A percentile compares a stretch with the other conserved stretches of the same genome.
phyloP scores from a whole-genome alignment of 2,888 invertebrate species.

The Octonoba sinensis region DNA sequence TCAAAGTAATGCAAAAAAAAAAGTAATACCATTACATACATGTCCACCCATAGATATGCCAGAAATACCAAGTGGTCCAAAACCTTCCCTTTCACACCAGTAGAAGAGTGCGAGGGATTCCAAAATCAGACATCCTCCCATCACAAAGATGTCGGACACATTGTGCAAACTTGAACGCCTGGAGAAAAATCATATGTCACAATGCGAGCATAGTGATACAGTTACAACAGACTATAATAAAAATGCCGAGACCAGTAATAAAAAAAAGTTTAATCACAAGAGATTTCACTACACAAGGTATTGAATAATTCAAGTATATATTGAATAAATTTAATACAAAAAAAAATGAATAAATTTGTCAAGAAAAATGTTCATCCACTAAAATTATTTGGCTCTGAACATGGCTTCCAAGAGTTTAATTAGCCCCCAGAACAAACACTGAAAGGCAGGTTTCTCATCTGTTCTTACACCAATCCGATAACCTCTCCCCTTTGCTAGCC shows the following conservation, averaged over 20 bases:
- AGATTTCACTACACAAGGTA: neutral
- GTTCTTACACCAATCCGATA: too few species aligned
- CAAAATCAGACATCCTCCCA: constrained; percentile 96
- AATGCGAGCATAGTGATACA: neutral
- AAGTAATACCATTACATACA: constrained; percentile 76
- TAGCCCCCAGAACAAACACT: too few species aligned
- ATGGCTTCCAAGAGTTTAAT: too few species aligned
- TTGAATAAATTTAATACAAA: neutral
- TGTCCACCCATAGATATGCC: constrained; percentile 99
- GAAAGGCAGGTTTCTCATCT: too few species aligned
- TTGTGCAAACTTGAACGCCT: constrained; percentile 90
- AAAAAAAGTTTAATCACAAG: neutral
- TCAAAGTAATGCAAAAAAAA: too few species aligned
- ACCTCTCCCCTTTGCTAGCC: too few species aligned
- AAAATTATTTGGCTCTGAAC: too few species aligned
- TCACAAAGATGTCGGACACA: constrained; percentile 97
- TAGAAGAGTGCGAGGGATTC: constrained; percentile 92
- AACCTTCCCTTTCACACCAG: constrained; percentile 92
- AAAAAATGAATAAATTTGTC: too few species aligned
- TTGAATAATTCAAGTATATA: neutral
- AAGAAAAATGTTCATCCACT: too few species aligned
- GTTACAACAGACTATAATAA: neutral
- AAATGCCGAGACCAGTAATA: neutral
- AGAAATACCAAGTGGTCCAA: constrained; percentile 92
- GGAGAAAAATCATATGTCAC: neutral